Percentiles rank a stretch among this genome's conserved stretches.
Conservation (phyloP, 1,140 invertebrate species). For the Drosophila tani region DNA sequence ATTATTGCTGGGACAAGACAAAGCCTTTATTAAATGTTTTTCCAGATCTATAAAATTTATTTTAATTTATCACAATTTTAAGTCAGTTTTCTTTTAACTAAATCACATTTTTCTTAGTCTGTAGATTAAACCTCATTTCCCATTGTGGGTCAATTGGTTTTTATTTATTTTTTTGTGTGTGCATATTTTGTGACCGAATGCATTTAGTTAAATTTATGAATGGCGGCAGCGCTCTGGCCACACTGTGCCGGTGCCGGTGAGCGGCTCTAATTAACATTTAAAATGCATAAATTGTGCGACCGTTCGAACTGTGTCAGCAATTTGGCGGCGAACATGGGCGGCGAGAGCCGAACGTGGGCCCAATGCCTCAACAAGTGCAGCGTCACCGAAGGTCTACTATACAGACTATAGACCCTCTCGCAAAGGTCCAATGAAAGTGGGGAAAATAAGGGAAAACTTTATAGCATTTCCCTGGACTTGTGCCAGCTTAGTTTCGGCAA, state of each 20-base stretch:
- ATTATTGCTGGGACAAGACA: too few relatives aligned
- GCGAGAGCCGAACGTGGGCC: conserved; percentile 33
- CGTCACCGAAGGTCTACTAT: conserved; percentile 25
- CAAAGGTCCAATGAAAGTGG: conserved; percentile 29
- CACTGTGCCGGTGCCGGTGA: conserved; percentile 29
- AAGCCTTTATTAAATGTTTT: neutral
- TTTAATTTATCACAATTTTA: too few relatives aligned
- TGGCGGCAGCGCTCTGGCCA: conserved; percentile 26
- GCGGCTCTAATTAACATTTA: conserved; percentile 57
- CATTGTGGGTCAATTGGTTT: conserved; percentile 66
- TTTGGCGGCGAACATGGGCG: conserved; percentile 45
- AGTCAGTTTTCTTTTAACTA: neutral
- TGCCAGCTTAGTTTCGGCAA: conserved; percentile 18
- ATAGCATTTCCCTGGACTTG: conserved; percentile 18
- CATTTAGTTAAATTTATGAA: conserved; percentile 64
- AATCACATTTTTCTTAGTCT: neutral
- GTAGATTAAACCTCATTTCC: neutral
- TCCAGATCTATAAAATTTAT: neutral
- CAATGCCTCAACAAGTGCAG: conserved; percentile 34
- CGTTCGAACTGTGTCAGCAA: conserved; percentile 63
- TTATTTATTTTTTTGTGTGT: conserved; percentile 31
- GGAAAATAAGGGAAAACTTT: neutral
- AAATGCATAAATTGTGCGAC: conserved; percentile 65
- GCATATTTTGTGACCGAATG: conserved; percentile 16
- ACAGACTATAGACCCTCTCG: conserved; percentile 8